phyloP scores from a whole-genome alignment of 2,888 invertebrate species.

The Helicoverpa assulta region DNA sequence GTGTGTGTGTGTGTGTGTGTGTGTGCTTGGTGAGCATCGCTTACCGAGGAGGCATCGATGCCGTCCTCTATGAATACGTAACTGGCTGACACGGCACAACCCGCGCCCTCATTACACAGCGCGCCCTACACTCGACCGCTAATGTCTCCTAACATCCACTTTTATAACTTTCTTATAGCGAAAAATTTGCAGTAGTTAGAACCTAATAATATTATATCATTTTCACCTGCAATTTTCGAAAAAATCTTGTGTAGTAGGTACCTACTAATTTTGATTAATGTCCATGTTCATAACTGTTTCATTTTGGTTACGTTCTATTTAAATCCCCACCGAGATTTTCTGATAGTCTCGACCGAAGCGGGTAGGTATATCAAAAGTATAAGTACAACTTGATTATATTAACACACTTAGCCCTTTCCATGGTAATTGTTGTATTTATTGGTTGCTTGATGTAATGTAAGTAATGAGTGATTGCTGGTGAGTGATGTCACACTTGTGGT shows the following conservation, averaged over 20 bases:
- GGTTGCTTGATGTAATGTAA: neutral
- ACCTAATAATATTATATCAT: too few relatives aligned
- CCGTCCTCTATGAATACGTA: conserved; percentile 14
- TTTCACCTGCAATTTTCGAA: too few relatives aligned
- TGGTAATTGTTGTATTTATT: neutral
- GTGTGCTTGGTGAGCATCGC: neutral
- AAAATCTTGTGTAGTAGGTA: too few relatives aligned
- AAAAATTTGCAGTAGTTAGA: too few relatives aligned
- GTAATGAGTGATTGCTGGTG: neutral
- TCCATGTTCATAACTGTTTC: conserved; percentile 13
- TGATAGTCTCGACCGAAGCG: conserved; percentile 2
- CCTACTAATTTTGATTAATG: neutral
- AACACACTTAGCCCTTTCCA: neutral
- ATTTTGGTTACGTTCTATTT: conserved; percentile 8
- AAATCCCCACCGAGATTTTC: conserved; percentile 2
- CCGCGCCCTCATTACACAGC: too few relatives aligned
- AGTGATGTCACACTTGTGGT: neutral
- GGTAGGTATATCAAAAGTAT: neutral
- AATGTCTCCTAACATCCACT: too few relatives aligned
- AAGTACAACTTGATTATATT: neutral
- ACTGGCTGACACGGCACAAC: conserved; percentile 3
- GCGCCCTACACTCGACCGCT: too few relatives aligned
- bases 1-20: neutral
- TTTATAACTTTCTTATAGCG: too few relatives aligned
- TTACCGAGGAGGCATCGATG: too few relatives aligned